phyloP scores from a whole-genome alignment of 2,113 vertebrate genomes.

The Nothoprocta pentlandii region DNA sequence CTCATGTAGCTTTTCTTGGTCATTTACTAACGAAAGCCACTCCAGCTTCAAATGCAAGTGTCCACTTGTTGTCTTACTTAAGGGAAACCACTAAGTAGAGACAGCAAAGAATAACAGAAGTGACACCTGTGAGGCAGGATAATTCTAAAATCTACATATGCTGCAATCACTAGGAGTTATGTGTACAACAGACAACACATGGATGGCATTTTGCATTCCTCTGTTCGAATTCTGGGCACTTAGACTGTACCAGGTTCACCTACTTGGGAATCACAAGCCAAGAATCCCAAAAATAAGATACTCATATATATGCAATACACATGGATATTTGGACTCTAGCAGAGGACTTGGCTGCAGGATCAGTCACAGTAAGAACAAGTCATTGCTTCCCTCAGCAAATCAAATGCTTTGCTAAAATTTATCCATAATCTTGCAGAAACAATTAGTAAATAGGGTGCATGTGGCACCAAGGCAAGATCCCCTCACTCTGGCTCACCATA shows the following conservation, averaged over 20 bases:
- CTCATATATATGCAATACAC: neutral
- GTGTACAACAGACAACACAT: neutral
- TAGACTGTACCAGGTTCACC: accelerated
- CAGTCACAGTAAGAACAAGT: neutral
- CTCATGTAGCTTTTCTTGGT: constrained; percentile 74
- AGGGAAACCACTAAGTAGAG: constrained; percentile 86
- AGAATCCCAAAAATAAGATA: neutral
- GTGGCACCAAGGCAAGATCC: neutral
- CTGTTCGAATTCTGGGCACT: neutral
- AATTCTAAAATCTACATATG: neutral
- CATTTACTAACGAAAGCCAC: constrained; percentile 88
- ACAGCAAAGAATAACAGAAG: neutral
- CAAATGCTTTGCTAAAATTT: neutral
- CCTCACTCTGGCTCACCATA: neutral
- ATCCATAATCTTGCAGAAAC: neutral
- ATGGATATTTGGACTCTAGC: neutral
- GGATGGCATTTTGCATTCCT: neutral
- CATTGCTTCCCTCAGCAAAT: neutral
- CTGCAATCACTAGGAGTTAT: neutral
- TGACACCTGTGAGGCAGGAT: neutral
- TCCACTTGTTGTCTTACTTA: constrained; percentile 83
- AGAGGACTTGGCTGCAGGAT: neutral
- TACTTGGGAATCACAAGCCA: neutral
- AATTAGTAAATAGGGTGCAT: accelerated
- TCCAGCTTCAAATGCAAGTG: constrained; percentile 89